These are phyloP conservation scores for Lordiphosa clarofinis DNA, from an alignment of 1,140 invertebrate genomes.

Conservation along the genomic window DNA sequence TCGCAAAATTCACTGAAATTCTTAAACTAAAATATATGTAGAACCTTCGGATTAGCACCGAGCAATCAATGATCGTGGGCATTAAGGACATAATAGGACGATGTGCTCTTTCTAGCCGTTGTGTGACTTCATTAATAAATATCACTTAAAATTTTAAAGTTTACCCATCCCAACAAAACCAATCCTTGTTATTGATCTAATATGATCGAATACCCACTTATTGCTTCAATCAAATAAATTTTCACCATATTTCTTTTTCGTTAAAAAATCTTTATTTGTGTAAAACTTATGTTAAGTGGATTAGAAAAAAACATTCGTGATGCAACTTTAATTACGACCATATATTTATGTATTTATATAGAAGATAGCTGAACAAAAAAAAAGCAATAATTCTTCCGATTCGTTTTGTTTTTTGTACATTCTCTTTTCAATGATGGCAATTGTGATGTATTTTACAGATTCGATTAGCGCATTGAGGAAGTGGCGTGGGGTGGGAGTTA, in stretches of 20 bases:
- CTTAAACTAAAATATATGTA: no score
- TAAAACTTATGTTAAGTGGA: slow-evolving; percentile 54
- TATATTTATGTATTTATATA: not conserved
- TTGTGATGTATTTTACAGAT: slow-evolving; percentile 44
- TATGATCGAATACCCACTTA: not conserved
- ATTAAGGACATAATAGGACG: no score
- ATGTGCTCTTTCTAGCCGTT: no score
- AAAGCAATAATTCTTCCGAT: slow-evolving; percentile 35
- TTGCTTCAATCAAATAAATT: no score
- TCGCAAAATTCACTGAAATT: no score
- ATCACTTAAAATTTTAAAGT: no score
- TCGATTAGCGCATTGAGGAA: slow-evolving; percentile 32
- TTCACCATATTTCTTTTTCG: slow-evolving; percentile 17
- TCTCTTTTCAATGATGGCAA: slow-evolving; percentile 67
- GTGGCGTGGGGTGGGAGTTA: slow-evolving; percentile 20
- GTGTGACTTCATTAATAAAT: no score
- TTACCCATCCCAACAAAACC: no score
- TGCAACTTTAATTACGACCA: not conserved
- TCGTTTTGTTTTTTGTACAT: slow-evolving; percentile 59
- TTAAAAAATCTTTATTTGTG: slow-evolving; percentile 50
- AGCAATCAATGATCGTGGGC: no score
- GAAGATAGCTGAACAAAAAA: slow-evolving; percentile 18
- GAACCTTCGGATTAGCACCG: no score
- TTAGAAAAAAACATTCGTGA: slow-evolving; percentile 56
- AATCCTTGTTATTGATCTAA: no score